Percentiles rank a stretch among this genome's conserved stretches.
phyloP scores from a whole-genome alignment of 2,888 invertebrate species.

The Drosophila subsilvestris region DNA sequence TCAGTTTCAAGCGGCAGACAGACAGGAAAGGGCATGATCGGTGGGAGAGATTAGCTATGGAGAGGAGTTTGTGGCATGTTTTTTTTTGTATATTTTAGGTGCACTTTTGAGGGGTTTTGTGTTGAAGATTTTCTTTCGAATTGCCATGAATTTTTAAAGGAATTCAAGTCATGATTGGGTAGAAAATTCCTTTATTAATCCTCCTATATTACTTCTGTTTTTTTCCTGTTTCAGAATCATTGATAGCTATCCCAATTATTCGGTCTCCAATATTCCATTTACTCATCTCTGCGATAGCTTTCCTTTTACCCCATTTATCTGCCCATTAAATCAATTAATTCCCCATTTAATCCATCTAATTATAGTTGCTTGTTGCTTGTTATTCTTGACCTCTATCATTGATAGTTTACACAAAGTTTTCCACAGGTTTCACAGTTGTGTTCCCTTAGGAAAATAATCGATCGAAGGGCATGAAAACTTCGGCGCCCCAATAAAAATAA shows the following conservation, averaged over 20 bases:
- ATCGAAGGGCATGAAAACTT: constrained; percentile 62
- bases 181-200: too few relatives aligned
- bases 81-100: background rate
- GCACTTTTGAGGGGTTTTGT: too few relatives aligned
- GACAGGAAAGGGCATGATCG: constrained; percentile 33
- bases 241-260: too few relatives aligned
- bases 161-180: background rate
- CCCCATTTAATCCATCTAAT: constrained; percentile 27
- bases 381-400: constrained; percentile 50
- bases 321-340: constrained; percentile 26
- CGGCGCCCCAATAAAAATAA: constrained; percentile 50
- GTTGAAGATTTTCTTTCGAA: too few relatives aligned
- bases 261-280: too few relatives aligned
- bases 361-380: constrained; percentile 22
- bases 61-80: background rate
- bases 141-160: too few relatives aligned
- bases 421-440: background rate
- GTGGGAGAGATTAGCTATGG: background rate
- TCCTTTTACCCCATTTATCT: background rate
- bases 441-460: constrained; percentile 25
- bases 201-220: too few relatives aligned
- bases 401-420: constrained; percentile 42
- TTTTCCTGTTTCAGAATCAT: too few relatives aligned
- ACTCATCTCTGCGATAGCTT: background rate
- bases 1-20: constrained; percentile 39